Percentiles rank a stretch among this genome's conserved stretches.
Evolutionary conservation across 2,797 vertebrate genomes (phyloP).

Genomic region (Thaleichthys pacificus): DNA sequence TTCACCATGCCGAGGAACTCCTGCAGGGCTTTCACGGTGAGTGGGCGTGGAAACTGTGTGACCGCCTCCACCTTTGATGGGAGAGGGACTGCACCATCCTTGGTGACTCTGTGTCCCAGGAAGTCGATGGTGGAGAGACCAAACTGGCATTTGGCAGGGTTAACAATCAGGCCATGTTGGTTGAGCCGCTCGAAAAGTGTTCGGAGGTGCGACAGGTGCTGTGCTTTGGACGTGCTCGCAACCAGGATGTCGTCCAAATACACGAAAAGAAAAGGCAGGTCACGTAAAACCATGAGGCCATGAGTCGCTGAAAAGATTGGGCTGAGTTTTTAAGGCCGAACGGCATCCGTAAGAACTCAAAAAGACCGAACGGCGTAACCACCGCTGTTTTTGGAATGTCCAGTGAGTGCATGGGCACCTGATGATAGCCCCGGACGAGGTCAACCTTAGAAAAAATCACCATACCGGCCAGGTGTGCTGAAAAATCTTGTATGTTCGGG

Average conservation of each 20-base stretch:
- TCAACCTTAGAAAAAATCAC: background rate
- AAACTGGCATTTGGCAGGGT: constrained; percentile 16
- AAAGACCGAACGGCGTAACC: background rate
- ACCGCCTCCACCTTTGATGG: constrained; percentile 3
- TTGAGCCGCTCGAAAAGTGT: background rate
- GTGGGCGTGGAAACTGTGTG: background rate
- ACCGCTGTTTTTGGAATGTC: background rate
- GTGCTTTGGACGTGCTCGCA: background rate
- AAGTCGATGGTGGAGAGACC: constrained; percentile 4
- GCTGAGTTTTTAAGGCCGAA: constrained; percentile 7
- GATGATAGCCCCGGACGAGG: background rate
- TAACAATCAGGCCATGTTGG: constrained; percentile 9
- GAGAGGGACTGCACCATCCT: background rate
- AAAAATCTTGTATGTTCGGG: no score
- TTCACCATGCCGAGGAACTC: constrained; percentile 10
- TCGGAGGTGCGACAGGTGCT: constrained; percentile 9
- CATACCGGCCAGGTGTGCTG: no score
- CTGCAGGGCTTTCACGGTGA: background rate
- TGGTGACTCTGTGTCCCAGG: constrained; percentile 8
- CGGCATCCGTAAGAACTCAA: background rate
- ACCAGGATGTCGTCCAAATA: constrained; percentile 21
- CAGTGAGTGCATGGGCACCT: background rate
- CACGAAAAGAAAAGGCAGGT: constrained; percentile 11
- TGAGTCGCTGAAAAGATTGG: background rate
- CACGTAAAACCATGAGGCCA: background rate